These are phyloP conservation scores for Cheilinus undulatus DNA, from an alignment of 2,113 vertebrate genomes.

Conservation along the genomic window DNA sequence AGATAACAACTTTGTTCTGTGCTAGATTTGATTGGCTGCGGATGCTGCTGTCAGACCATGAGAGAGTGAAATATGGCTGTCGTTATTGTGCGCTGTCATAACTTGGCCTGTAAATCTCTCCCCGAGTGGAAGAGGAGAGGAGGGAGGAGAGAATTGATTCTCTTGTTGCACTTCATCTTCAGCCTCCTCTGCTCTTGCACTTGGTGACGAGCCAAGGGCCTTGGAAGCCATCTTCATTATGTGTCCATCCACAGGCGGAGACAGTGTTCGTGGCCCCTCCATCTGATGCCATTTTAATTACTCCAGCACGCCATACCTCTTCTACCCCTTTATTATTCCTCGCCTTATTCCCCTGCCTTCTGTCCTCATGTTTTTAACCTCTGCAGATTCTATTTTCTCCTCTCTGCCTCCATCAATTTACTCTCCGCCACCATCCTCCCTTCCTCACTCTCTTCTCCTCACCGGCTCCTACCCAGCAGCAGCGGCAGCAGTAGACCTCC, in stretches of 20 bases:
- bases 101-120: constrained; percentile 78
- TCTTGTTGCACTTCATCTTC: constrained; percentile 70
- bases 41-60: constrained; percentile 64
- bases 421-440: constrained; percentile 3
- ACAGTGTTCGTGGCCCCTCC: constrained; percentile 25
- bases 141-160: constrained; percentile 69
- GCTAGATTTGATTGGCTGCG: constrained; percentile 67
- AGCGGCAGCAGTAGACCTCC: constrained; percentile 67
- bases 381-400: constrained; percentile 6
- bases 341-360: constrained; percentile 2
- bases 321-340: constrained; percentile 8
- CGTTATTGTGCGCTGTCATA: constrained; percentile 79
- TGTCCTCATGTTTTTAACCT: constrained; percentile 23
- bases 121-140: constrained; percentile 67
- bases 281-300: constrained; percentile 72
- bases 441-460: constrained; percentile 8
- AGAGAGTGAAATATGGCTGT: constrained; percentile 72
- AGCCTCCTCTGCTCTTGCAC: constrained; percentile 58
- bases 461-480: constrained; percentile 54
- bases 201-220: constrained; percentile 70
- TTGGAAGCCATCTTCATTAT: constrained; percentile 68
- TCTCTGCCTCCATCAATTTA: constrained; percentile 25
- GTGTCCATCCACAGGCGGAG: constrained; percentile 42
- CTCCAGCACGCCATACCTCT: constrained; percentile 7
- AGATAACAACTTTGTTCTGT: constrained; percentile 62